A percentile compares a stretch with the other conserved stretches of the same genome.
phyloP scores from a whole-genome alignment of 2,888 invertebrate species.

The Sarcophaga variegata region DNA sequence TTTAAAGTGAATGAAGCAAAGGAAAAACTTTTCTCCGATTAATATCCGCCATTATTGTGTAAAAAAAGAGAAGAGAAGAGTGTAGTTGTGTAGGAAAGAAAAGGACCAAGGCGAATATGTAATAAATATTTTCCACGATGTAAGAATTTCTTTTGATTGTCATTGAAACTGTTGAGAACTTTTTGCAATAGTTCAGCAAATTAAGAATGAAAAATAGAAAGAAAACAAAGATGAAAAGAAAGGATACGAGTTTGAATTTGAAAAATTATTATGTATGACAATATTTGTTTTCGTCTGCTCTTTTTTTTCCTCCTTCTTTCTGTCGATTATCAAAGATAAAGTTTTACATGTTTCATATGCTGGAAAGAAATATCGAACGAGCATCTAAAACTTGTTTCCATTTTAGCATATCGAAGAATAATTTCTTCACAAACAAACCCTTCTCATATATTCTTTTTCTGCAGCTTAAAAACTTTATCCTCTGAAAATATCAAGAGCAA shows the following conservation, averaged over 20 bases:
- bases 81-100: background rate
- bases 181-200: slow-evolving; percentile 20
- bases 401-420: background rate
- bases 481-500: background rate
- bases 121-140: background rate
- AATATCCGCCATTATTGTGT: background rate
- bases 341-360: slow-evolving; percentile 10
- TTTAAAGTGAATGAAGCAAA: slow-evolving; percentile 10
- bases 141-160: slow-evolving; percentile 1
- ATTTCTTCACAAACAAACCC: too few species aligned
- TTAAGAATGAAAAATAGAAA: slow-evolving; percentile 15
- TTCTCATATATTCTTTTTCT: background rate
- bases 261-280: slow-evolving; percentile 26
- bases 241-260: slow-evolving; percentile 1
- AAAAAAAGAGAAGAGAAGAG: background rate
- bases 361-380: slow-evolving; percentile 1
- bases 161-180: background rate
- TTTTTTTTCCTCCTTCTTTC: background rate
- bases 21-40: slow-evolving; percentile 18
- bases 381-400: slow-evolving; percentile 35
- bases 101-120: background rate
- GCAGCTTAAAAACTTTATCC: background rate
- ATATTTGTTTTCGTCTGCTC: background rate
- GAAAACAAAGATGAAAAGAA: background rate
- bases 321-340: slow-evolving; percentile 23